phyloP scores from a whole-genome alignment of 2,797 vertebrate genomes.

The Alosa sapidissima region DNA sequence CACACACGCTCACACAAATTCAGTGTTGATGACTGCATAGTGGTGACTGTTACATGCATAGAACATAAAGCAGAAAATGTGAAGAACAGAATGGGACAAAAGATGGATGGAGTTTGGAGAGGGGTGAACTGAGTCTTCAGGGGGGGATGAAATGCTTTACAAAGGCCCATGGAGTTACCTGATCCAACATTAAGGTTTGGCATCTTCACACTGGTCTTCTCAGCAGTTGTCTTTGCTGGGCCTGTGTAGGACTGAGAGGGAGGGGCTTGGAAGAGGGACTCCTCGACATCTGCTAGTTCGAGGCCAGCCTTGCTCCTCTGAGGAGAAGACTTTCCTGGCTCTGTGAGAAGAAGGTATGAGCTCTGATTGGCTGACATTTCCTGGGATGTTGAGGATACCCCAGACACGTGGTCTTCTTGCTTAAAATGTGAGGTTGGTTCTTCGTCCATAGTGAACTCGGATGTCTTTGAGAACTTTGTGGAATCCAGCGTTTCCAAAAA shows the following conservation, averaged over 20 bases:
- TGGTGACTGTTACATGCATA: slow-evolving; percentile 38
- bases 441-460: slow-evolving; percentile 67
- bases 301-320: slow-evolving; percentile 71
- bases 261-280: slow-evolving; percentile 50
- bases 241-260: slow-evolving; percentile 42
- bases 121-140: slow-evolving; percentile 50
- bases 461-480: slow-evolving; percentile 66
- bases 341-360: slow-evolving; percentile 67
- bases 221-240: slow-evolving; percentile 40
- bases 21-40: slow-evolving; percentile 49
- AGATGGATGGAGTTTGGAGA: slow-evolving; percentile 33
- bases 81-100: slow-evolving; percentile 46
- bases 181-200: slow-evolving; percentile 66
- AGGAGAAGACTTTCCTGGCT: slow-evolving; percentile 52
- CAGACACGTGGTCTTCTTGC: slow-evolving; percentile 48
- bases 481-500: slow-evolving; percentile 75
- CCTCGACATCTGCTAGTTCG: slow-evolving; percentile 64
- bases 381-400: slow-evolving; percentile 34
- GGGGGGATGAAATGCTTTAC: slow-evolving; percentile 49
- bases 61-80: slow-evolving; percentile 42
- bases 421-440: slow-evolving; percentile 56
- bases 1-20: slow-evolving; percentile 51
- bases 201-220: slow-evolving; percentile 60
- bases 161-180: slow-evolving; percentile 66
- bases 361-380: slow-evolving; percentile 56